These are phyloP conservation scores for Dendronephthya gigantea DNA, from an alignment of 64 coral and sea anemone species.

Conservation along the genomic window DNA sequence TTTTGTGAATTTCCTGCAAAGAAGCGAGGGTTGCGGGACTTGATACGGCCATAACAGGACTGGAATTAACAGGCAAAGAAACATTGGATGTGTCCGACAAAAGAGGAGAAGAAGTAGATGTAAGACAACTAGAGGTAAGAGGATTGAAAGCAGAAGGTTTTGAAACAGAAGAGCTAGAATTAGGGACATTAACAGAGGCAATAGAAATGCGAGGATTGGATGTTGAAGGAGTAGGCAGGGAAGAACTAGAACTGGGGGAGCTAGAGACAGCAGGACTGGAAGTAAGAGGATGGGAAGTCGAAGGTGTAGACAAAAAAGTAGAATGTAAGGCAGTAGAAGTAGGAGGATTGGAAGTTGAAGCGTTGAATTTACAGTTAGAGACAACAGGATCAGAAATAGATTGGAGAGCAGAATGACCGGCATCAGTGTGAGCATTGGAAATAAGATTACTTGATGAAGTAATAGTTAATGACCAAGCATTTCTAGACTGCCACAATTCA, in stretches of 20 bases:
- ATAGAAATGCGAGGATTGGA: too few species aligned
- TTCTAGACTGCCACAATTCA: slow-evolving; percentile 15
- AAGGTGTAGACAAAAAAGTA: not conserved
- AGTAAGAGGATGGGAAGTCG: not conserved
- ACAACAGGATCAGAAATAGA: not conserved
- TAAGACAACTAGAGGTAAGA: too few species aligned
- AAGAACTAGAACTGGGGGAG: not conserved
- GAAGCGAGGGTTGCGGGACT: not conserved
- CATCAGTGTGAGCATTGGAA: not conserved
- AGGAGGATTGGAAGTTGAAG: not conserved
- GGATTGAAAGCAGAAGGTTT: too few species aligned
- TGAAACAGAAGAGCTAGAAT: too few species aligned
- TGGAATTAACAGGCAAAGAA: too few species aligned
- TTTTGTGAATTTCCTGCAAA: not conserved
- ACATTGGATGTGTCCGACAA: too few species aligned
- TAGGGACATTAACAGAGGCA: too few species aligned
- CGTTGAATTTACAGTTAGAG: not conserved
- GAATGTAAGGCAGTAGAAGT: not conserved
- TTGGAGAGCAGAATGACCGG: not conserved
- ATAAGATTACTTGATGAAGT: not conserved
- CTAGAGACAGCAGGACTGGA: not conserved
- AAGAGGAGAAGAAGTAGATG: too few species aligned
- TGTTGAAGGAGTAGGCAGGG: too few species aligned
- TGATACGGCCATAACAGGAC: too few species aligned
- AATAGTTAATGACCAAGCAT: slow-evolving; percentile 3